phyloP scores from a whole-genome alignment of 2,113 vertebrate species.

The Emydura subglobosa region DNA sequence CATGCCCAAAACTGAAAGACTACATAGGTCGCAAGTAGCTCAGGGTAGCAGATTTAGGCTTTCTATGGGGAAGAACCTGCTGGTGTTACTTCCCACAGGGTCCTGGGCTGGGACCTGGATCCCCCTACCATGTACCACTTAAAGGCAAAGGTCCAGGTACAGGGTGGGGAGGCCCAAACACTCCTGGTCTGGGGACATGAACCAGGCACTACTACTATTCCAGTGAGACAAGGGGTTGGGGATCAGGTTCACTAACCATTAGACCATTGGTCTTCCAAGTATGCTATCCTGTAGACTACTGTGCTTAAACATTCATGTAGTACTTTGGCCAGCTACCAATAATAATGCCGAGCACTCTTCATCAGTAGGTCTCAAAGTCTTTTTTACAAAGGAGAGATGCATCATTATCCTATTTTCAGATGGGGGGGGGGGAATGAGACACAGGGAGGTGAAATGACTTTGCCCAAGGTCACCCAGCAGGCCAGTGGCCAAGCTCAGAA shows the following conservation, averaged over 20 bases:
- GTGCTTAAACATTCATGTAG: background rate
- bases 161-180: background rate
- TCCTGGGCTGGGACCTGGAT: background rate
- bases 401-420: background rate
- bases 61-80: background rate
- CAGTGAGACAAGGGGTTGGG: background rate
- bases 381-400: background rate
- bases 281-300: background rate
- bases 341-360: background rate
- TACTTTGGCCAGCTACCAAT: background rate
- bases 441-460: background rate
- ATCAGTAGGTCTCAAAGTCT: background rate
- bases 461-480: background rate
- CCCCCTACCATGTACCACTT: background rate
- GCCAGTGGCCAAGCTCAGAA: background rate
- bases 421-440: background rate
- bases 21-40: background rate
- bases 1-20: background rate
- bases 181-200: background rate
- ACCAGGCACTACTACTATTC: background rate
- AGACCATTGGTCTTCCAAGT: background rate
- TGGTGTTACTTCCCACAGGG: background rate
- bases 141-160: background rate
- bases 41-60: background rate
- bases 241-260: background rate